These are phyloP conservation scores for Drosophila mojavensis DNA, from an alignment of 1,140 invertebrate species.

Conservation along the genomic window DNA sequence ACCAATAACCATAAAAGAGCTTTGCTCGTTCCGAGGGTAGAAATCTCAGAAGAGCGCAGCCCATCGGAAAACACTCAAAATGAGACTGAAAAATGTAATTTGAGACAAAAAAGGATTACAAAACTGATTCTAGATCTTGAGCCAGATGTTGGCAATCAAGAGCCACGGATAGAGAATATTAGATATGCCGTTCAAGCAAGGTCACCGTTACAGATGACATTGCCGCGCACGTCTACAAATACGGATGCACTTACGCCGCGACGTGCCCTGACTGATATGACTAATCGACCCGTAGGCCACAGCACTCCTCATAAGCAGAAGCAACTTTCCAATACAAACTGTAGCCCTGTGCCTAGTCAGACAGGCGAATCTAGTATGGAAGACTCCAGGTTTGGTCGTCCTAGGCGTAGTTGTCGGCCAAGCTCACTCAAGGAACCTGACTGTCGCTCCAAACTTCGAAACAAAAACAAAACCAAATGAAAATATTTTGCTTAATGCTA, in stretches of 20 bases:
- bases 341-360: neutral
- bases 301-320: conserved; percentile 16
- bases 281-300: neutral
- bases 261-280: neutral
- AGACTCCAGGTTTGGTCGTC: conserved; percentile 15
- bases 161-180: conserved; percentile 13
- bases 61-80: neutral
- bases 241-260: conserved; percentile 1
- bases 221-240: neutral
- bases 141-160: neutral
- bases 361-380: neutral
- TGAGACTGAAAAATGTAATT: neutral
- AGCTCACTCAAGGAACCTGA: conserved; percentile 44
- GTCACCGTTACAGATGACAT: conserved; percentile 5
- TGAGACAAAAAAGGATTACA: neutral
- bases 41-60: neutral
- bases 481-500: no score
- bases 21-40: neutral
- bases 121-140: neutral
- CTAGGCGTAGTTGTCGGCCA: conserved; percentile 51
- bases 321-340: neutral
- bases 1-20: conserved; percentile 3
- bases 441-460: conserved; percentile 39
- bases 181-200: neutral
- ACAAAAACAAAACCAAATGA: conserved; percentile 1